Evolutionary conservation across 2,797 vertebrate species (phyloP).

Genomic region (Peromyscus melanophrys): DNA sequence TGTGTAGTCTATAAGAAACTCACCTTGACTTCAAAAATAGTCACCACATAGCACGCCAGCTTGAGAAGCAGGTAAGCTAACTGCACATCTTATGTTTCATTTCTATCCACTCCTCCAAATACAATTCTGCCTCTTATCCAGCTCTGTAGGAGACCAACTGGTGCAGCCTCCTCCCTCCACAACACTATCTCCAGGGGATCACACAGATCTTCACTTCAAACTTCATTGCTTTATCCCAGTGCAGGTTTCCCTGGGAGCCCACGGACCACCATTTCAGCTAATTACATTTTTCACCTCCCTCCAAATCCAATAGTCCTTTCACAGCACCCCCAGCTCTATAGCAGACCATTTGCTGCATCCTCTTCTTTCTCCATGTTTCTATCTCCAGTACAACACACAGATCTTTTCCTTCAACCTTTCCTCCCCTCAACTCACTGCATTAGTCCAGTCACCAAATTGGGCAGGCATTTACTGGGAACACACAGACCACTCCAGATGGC

Average conservation of each 20-base stretch:
- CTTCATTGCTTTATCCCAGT: background rate
- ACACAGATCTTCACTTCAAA: background rate
- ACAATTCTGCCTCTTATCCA: background rate
- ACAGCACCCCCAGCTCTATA: background rate
- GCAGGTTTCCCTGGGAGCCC: background rate
- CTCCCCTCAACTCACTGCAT: background rate
- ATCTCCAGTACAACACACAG: background rate
- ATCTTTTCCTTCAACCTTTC: background rate
- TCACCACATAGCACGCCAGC: background rate
- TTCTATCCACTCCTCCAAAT: background rate
- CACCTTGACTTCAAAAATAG: background rate
- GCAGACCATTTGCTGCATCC: background rate
- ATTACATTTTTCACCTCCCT: background rate
- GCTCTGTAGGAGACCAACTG: no score
- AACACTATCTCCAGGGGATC: background rate
- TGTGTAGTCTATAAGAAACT: background rate
- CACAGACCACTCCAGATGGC: background rate
- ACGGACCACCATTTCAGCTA: background rate
- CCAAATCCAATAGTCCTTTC: background rate
- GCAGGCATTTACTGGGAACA: background rate
- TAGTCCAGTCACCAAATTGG: background rate
- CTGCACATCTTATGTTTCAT: background rate
- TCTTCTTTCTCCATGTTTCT: background rate
- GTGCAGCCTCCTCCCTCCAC: background rate
- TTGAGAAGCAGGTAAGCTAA: background rate